Conservation (phyloP, 2,113 vertebrate species). For the Embiotoca jacksoni region DNA sequence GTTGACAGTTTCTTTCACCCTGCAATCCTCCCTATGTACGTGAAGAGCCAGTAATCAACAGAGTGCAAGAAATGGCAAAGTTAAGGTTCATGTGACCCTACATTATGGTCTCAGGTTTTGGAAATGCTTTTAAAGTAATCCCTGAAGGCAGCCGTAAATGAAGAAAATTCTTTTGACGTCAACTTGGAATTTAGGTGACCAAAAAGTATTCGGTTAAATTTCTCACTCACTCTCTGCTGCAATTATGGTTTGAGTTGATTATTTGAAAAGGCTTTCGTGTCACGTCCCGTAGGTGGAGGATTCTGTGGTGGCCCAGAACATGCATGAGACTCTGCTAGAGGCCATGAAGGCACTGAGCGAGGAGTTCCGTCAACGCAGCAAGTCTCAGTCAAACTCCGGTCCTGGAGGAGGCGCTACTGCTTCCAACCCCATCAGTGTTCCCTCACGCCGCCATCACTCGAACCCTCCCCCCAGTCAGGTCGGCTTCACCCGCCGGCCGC, state of each 20-base stretch:
- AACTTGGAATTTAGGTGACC: too few species aligned
- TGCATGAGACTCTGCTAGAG: slow-evolving; percentile 88
- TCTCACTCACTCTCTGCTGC: too few species aligned
- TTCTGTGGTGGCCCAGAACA: slow-evolving; percentile 87
- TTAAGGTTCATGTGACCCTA: neutral
- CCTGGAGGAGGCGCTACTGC: slow-evolving; percentile 83
- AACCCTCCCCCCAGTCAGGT: slow-evolving; percentile 81
- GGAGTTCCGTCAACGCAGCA: slow-evolving; percentile 87
- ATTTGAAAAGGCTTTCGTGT: slow-evolving; percentile 5
- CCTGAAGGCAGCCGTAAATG: neutral
- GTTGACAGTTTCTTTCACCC: slow-evolving; percentile 20
- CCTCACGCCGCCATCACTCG: slow-evolving; percentile 76
- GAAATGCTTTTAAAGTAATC: slow-evolving; percentile 8
- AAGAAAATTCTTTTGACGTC: too few species aligned
- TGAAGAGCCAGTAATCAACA: slow-evolving; percentile 32
- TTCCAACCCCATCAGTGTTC: slow-evolving; percentile 88
- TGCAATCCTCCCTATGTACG: neutral
- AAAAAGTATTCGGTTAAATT: too few species aligned
- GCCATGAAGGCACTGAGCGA: slow-evolving; percentile 89
- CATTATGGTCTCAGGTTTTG: slow-evolving; percentile 11
- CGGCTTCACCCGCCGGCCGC: slow-evolving; percentile 82
- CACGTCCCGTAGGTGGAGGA: slow-evolving; percentile 82
- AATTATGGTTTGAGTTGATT: neutral
- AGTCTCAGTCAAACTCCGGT: slow-evolving; percentile 84
- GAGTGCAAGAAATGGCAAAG: slow-evolving; percentile 14